Evolutionary conservation across 2,797 vertebrate genomes (phyloP).

Genomic region (Gymnothorax reevesii): DNA sequence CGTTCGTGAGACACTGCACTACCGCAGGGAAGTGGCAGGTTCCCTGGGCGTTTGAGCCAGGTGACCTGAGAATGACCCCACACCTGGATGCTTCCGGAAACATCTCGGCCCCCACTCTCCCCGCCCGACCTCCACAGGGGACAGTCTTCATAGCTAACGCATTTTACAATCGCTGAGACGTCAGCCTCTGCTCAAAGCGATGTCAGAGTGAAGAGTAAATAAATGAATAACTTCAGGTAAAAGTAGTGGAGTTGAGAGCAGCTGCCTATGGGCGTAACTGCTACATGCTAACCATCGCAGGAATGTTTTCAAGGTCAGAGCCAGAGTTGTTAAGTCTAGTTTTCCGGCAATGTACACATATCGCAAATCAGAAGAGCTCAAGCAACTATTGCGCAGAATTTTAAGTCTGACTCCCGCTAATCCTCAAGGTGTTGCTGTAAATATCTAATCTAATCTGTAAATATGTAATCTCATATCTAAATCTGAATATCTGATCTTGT

Average conservation of each 20-base stretch:
- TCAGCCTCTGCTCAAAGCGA: not conserved
- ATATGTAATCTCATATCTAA: no score
- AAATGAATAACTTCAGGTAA: conserved; percentile 37
- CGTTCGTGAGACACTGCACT: not conserved
- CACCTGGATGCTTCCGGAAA: conserved; percentile 23
- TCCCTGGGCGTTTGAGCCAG: conserved; percentile 19
- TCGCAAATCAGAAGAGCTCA: not conserved
- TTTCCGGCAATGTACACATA: not conserved
- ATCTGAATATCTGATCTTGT: not conserved
- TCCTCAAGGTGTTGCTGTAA: no score
- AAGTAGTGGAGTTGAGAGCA: conserved; percentile 14
- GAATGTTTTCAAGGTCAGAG: not conserved
- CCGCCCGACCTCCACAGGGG: not conserved
- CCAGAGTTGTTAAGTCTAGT: not conserved
- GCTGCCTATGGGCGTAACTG: conserved; percentile 26
- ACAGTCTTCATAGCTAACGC: not conserved
- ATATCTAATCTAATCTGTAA: no score
- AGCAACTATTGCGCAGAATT: not conserved
- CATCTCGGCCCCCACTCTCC: not conserved
- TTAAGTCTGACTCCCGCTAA: not conserved
- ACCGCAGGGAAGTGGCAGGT: not conserved
- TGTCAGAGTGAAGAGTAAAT: not conserved
- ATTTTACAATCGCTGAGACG: not conserved
- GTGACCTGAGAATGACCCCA: conserved; percentile 25
- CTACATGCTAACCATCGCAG: conserved; percentile 11